Evolutionary conservation across 2,888 invertebrate species (phyloP).

Genomic region (Lysandra bellargus): DNA sequence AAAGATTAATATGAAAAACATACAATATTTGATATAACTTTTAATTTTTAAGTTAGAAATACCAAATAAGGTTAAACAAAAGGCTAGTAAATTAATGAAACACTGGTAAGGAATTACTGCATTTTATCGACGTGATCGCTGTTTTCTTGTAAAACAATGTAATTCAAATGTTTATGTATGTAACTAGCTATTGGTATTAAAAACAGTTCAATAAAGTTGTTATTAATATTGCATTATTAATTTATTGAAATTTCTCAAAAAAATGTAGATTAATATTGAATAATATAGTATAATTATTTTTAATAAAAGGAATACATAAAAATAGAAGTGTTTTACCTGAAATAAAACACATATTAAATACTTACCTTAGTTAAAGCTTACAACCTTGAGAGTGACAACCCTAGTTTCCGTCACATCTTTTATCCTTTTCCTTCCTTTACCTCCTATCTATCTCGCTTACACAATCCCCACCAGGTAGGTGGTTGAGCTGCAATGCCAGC

Average conservation of each 20-base stretch:
- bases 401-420: too few relatives aligned
- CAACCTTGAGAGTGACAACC: too few relatives aligned
- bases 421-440: too few relatives aligned
- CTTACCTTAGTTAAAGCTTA: too few relatives aligned
- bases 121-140: background rate
- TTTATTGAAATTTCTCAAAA: background rate
- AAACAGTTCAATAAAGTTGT: conserved; percentile 7
- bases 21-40: background rate
- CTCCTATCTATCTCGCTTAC: too few relatives aligned
- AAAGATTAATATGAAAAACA: background rate
- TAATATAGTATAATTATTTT: too few relatives aligned
- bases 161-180: background rate
- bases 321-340: too few relatives aligned
- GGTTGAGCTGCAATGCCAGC: too few relatives aligned
- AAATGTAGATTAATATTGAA: too few relatives aligned
- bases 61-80: background rate
- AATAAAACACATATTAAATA: too few relatives aligned
- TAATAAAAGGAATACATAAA: background rate
- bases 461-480: too few relatives aligned
- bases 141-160: background rate
- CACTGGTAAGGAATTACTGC: background rate
- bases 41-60: too few relatives aligned
- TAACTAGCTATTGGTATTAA: background rate
- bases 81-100: background rate
- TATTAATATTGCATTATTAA: background rate